A percentile compares a stretch with the other conserved stretches of the same genome.
These are phyloP conservation scores for Electrophaes corylata DNA, from an alignment of 2,888 invertebrate genomes.

Conservation along the genomic window DNA sequence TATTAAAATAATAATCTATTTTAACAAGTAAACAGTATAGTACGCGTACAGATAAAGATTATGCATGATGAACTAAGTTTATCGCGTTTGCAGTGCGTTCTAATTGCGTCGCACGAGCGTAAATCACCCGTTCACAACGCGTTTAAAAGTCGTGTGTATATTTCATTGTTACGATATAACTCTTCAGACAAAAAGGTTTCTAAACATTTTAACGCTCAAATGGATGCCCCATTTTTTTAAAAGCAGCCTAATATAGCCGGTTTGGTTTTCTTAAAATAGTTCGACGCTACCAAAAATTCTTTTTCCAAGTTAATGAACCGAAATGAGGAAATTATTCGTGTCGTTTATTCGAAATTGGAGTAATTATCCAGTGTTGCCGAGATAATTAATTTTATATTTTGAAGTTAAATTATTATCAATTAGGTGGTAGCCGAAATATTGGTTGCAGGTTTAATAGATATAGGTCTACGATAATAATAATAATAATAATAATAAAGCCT, in stretches of 20 bases:
- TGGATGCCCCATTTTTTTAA: slow-evolving; percentile 23
- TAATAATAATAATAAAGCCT: too few relatives aligned
- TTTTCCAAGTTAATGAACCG: slow-evolving; percentile 57
- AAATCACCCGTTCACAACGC: not conserved
- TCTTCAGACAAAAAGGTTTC: not conserved
- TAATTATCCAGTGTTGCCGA: slow-evolving; percentile 43
- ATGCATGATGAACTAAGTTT: too few relatives aligned
- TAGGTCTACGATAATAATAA: too few relatives aligned
- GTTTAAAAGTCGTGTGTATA: not conserved
- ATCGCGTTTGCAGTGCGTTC: not conserved
- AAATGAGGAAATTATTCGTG: slow-evolving; percentile 53
- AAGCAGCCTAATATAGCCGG: slow-evolving; percentile 15
- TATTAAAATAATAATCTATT: too few relatives aligned
- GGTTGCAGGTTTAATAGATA: not conserved
- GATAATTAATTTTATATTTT: slow-evolving; percentile 10
- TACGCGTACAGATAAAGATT: too few relatives aligned
- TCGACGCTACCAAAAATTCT: slow-evolving; percentile 46
- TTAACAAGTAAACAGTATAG: too few relatives aligned
- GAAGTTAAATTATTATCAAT: slow-evolving; percentile 4
- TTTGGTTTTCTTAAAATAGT: slow-evolving; percentile 41
- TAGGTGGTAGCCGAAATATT: not conserved
- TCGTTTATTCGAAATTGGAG: slow-evolving; percentile 52
- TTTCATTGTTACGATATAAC: not conserved
- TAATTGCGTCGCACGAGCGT: not conserved
- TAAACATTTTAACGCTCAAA: slow-evolving; percentile 7